Conservation (phyloP, 2,888 invertebrate genomes). For the Brachylomia viminalis region DNA sequence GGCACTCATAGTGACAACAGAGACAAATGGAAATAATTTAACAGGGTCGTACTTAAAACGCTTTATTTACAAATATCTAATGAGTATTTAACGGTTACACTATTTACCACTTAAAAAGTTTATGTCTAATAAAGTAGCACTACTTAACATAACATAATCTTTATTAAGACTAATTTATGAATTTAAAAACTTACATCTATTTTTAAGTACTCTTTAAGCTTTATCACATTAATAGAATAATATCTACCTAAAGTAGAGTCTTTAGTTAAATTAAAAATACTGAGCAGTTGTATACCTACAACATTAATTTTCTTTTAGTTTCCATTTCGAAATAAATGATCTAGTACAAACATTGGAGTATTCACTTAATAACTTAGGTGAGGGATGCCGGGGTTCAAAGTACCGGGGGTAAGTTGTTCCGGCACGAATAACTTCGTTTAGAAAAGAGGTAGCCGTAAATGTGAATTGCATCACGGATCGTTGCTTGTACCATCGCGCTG, state of each 20-base stretch:
- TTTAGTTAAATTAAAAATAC: conserved; percentile 47
- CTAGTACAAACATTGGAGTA: conserved; percentile 28
- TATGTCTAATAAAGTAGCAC: conserved; percentile 19
- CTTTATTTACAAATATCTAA: conserved; percentile 63
- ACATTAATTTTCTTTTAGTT: not conserved
- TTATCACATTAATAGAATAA: conserved; percentile 54
- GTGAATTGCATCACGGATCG: no score
- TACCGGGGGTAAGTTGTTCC: no score
- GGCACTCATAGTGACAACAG: not conserved
- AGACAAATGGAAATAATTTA: conserved; percentile 17
- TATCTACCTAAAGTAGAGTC: conserved; percentile 12
- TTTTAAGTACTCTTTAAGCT: conserved; percentile 62
- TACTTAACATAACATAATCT: conserved; percentile 26
- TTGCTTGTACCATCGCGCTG: no score
- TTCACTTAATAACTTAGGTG: conserved; percentile 20
- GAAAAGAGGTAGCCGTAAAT: no score
- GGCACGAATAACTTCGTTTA: no score
- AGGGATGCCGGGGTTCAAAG: no score
- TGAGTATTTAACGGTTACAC: conserved; percentile 63
- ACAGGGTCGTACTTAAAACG: conserved; percentile 51
- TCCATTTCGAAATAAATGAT: conserved; percentile 27
- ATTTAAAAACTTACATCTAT: conserved; percentile 38
- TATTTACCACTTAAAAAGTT: conserved; percentile 37
- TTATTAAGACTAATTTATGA: not conserved
- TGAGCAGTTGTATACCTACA: conserved; percentile 34